phyloP scores from a whole-genome alignment of 2,797 vertebrate genomes.

The Adrianichthys oophorus region DNA sequence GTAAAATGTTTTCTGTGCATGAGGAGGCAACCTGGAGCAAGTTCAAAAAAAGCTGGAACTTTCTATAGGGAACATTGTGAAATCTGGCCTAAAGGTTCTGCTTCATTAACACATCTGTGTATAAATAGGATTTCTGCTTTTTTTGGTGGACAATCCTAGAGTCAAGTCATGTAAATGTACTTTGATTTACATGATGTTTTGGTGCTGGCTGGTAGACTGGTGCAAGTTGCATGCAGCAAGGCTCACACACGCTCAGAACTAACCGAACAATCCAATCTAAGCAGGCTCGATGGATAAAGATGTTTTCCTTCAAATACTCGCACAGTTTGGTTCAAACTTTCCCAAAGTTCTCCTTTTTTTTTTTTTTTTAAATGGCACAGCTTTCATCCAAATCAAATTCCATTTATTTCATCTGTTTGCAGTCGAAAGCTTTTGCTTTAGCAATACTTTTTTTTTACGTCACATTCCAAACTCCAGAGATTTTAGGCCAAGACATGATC shows the following conservation, averaged over 20 bases:
- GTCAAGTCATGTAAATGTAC: neutral
- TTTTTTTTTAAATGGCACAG: constrained; percentile 8
- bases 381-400: constrained; percentile 1
- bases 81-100: neutral
- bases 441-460: constrained; percentile 10
- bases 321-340: constrained; percentile 2
- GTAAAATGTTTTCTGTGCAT: no score
- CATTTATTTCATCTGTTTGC: constrained; percentile 23
- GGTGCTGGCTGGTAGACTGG: neutral
- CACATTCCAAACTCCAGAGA: constrained; percentile 59
- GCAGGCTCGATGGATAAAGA: neutral
- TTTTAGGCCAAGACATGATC: constrained; percentile 66
- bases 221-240: neutral
- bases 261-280: neutral
- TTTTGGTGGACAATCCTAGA: neutral
- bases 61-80: neutral
- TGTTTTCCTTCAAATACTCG: constrained; percentile 11
- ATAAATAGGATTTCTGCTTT: no score
- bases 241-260: neutral
- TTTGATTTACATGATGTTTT: neutral
- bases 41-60: neutral
- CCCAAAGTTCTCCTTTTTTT: no score
- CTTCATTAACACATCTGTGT: no score
- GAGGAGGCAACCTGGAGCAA: no score
- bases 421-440: constrained; percentile 20